phyloP scores from a whole-genome alignment of 2,797 vertebrate genomes.

The Trichosurus vulpecula region DNA sequence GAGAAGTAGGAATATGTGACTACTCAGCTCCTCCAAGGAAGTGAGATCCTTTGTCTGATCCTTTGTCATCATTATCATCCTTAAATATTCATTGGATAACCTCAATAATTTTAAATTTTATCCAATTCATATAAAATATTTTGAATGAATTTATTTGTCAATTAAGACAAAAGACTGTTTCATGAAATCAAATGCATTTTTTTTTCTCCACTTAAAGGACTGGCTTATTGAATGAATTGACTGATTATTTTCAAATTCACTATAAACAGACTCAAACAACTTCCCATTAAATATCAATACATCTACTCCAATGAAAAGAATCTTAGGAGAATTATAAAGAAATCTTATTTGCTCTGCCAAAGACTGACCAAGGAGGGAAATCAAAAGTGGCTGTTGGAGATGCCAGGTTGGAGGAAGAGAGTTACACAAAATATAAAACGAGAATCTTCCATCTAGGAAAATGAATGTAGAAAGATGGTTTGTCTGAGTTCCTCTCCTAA shows the following conservation, averaged over 20 bases:
- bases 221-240: not conserved
- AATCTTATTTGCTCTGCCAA: not conserved
- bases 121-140: not conserved
- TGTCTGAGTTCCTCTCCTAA: not conserved
- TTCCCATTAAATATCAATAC: not conserved
- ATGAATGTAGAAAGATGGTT: not conserved
- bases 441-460: not conserved
- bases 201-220: not conserved
- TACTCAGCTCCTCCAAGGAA: not conserved
- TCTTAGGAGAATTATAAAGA: not conserved
- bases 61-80: not conserved
- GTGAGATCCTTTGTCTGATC: not conserved
- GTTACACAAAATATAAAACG: not conserved
- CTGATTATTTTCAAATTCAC: not conserved
- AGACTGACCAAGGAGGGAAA: not conserved
- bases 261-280: not conserved
- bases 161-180: not conserved
- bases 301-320: not conserved
- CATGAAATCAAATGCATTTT: not conserved
- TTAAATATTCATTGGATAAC: not conserved
- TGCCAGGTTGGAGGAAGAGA: fast-evolving
- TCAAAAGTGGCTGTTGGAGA: not conserved
- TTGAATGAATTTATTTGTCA: not conserved
- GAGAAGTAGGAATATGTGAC: not conserved
- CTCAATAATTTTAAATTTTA: not conserved